Evolutionary conservation across 2,888 invertebrate genomes (phyloP).

Genomic region (Exocentrus adspersus): DNA sequence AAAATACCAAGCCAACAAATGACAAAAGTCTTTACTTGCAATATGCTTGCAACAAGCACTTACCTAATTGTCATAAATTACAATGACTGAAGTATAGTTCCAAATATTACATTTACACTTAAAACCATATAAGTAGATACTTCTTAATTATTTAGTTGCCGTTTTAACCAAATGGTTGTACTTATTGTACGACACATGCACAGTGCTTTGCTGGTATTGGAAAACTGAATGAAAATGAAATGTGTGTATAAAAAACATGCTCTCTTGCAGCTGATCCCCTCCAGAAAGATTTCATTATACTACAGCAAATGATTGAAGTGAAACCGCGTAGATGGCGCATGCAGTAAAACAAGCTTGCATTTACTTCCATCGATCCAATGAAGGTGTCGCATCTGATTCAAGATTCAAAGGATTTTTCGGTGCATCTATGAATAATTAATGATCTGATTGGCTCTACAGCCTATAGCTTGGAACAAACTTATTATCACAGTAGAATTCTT

Average conservation of each 20-base stretch:
- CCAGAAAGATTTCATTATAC: background rate
- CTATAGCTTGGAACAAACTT: too few species aligned
- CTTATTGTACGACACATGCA: constrained; percentile 13
- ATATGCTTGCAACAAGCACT: background rate
- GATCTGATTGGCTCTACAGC: too few species aligned
- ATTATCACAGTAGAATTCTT: too few species aligned
- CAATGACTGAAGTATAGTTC: background rate
- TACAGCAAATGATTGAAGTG: too few species aligned
- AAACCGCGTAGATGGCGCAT: too few species aligned
- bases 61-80: constrained; percentile 4
- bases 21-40: too few species aligned
- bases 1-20: too few species aligned
- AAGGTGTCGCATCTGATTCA: too few species aligned
- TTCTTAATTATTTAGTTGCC: background rate
- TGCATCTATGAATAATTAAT: too few species aligned
- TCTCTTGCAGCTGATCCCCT: constrained; percentile 14
- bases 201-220: constrained; percentile 15
- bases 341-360: too few species aligned
- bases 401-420: too few species aligned
- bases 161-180: constrained; percentile 3
- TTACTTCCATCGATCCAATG: too few species aligned
- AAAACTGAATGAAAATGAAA: constrained; percentile 12
- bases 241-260: constrained; percentile 13
- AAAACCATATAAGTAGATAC: background rate
- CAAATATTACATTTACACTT: background rate